A percentile compares a stretch with the other conserved stretches of the same genome.
These are phyloP conservation scores for Drosophila bifasciata DNA, from an alignment of 1,140 invertebrate species.

Conservation along the genomic window DNA sequence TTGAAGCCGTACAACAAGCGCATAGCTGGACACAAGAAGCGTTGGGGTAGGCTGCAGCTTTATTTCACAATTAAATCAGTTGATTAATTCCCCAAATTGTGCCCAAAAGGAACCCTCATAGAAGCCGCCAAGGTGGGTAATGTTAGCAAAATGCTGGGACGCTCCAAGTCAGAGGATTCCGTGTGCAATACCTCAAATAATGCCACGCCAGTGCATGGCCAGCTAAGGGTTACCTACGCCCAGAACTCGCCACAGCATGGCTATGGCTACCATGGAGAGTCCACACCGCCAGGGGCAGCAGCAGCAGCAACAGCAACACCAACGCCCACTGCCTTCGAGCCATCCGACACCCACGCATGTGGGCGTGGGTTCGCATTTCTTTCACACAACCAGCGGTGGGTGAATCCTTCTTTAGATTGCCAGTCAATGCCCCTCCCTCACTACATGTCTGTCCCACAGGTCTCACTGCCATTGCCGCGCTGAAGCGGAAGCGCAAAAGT, in stretches of 20 bases:
- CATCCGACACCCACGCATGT: constrained; percentile 33
- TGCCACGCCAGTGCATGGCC: constrained; percentile 71
- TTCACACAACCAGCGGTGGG: constrained; percentile 75
- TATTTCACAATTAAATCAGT: not conserved
- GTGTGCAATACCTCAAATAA: constrained; percentile 88
- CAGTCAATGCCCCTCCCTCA: not conserved
- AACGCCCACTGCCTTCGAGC: constrained; percentile 12
- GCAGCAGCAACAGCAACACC: not conserved
- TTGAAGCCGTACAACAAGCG: constrained; percentile 86
- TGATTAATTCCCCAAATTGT: not conserved
- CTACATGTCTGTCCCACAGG: constrained; percentile 43
- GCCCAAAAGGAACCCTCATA: constrained; percentile 88
- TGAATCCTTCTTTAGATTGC: not conserved
- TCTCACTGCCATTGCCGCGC: constrained; percentile 87
- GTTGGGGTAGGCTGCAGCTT: constrained; percentile 85
- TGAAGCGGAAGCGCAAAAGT: constrained; percentile 92
- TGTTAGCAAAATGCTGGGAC: constrained; percentile 90
- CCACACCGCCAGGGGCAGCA: constrained; percentile 4
- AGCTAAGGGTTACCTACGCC: constrained; percentile 73
- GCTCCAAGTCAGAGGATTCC: constrained; percentile 92
- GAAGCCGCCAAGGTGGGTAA: constrained; percentile 92
- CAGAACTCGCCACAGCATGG: constrained; percentile 66
- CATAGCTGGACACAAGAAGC: constrained; percentile 88
- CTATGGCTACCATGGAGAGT: constrained; percentile 50
- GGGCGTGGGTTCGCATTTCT: constrained; percentile 68